These are phyloP conservation scores for Sebastes itinus DNA, from an alignment of 2,797 vertebrate species.

Conservation along the genomic window DNA sequence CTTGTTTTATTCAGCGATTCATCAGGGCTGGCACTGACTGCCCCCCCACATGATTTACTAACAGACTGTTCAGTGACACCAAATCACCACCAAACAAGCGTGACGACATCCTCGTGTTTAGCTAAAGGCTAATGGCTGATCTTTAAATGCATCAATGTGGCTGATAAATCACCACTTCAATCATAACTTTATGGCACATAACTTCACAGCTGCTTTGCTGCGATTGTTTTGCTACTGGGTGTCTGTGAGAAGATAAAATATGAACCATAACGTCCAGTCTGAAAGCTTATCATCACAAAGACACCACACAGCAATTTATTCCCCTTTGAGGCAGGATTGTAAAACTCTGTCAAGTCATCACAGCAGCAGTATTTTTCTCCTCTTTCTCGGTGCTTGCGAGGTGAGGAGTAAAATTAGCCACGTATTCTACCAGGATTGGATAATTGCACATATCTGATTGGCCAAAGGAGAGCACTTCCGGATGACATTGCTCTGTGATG, in stretches of 20 bases:
- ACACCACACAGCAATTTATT: constrained; percentile 26
- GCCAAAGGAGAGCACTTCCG: not conserved
- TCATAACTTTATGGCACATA: not conserved
- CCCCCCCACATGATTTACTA: constrained; percentile 22
- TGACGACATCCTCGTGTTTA: constrained; percentile 1
- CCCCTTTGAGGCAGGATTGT: constrained; percentile 23
- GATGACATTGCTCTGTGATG: not conserved
- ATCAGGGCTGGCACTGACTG: constrained; percentile 18
- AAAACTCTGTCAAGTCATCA: constrained; percentile 20
- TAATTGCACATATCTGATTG: not conserved
- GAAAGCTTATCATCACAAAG: constrained; percentile 33
- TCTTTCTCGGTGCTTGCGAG: not conserved
- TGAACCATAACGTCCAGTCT: constrained; percentile 16
- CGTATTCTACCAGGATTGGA: not conserved
- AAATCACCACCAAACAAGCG: constrained; percentile 20
- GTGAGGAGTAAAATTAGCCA: not conserved
- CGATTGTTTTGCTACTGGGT: constrained; percentile 14
- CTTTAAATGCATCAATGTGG: not conserved
- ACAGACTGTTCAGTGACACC: not conserved
- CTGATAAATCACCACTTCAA: constrained; percentile 15
- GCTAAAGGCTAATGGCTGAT: constrained; percentile 23
- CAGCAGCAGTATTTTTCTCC: not conserved
- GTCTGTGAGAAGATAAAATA: constrained; percentile 28
- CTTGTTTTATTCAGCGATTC: constrained; percentile 51
- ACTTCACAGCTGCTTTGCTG: constrained; percentile 5